Evolutionary conservation across 2,113 vertebrate species (phyloP).

Genomic region (Diglossa brunneiventris): DNA sequence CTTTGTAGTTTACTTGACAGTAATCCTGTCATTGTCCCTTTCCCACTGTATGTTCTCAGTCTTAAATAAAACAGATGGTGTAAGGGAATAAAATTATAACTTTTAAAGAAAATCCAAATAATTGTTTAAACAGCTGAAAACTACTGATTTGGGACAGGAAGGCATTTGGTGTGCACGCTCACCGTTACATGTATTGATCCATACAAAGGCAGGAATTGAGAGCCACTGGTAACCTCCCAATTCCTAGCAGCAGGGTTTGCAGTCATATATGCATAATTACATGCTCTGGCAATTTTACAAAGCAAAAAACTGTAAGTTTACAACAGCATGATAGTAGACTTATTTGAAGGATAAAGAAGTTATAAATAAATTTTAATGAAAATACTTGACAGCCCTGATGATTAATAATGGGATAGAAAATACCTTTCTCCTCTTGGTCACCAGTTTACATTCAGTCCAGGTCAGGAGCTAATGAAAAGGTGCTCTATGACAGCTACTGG

Average conservation of each 20-base stretch:
- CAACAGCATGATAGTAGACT: not conserved
- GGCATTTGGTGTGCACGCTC: not conserved
- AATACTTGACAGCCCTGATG: not conserved
- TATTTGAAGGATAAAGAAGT: constrained; percentile 25
- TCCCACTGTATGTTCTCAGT: not conserved
- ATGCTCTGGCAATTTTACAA: constrained; percentile 29
- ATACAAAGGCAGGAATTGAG: constrained; percentile 1
- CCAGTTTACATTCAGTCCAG: not conserved
- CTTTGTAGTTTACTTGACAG: not conserved
- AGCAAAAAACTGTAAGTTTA: constrained; percentile 3
- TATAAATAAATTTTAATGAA: not conserved
- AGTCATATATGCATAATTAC: not conserved
- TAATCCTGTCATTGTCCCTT: not conserved
- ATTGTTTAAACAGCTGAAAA: constrained; percentile 19
- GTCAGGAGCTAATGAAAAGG: not conserved
- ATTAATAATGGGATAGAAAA: constrained; percentile 2
- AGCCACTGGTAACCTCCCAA: constrained; percentile 35
- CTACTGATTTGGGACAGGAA: not conserved
- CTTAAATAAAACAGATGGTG: not conserved
- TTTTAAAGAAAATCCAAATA: not conserved
- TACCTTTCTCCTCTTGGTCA: not conserved
- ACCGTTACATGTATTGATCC: not conserved
- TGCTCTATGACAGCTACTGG: not conserved
- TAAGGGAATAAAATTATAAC: not conserved
- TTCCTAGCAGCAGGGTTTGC: not conserved